Conservation (phyloP, 2,113 vertebrate genomes). For the Tichodroma muraria region DNA sequence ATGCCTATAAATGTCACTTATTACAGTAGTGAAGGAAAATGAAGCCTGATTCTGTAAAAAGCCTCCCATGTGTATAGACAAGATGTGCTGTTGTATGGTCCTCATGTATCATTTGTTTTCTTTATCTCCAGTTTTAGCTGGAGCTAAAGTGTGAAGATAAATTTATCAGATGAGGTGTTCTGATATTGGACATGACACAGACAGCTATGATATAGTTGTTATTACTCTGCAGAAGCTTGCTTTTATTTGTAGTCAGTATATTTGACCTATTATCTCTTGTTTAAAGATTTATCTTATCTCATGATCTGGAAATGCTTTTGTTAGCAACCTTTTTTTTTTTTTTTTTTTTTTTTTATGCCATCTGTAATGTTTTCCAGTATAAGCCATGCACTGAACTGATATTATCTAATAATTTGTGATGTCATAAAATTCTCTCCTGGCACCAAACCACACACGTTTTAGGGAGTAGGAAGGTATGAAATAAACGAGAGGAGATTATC, state of each 20-base stretch:
- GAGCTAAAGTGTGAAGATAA: neutral
- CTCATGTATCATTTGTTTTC: neutral
- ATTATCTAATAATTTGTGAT: neutral
- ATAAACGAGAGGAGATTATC: neutral
- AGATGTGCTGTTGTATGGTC: neutral
- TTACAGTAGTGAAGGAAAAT: constrained; percentile 57
- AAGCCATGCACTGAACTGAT: neutral
- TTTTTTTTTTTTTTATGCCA: neutral
- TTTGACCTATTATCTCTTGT: neutral
- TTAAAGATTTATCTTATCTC: neutral
- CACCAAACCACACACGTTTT: rapidly evolving
- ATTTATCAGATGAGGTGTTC: neutral
- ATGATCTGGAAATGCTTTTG: neutral
- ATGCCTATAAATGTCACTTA: constrained; percentile 54
- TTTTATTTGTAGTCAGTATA: neutral
- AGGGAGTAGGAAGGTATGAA: neutral
- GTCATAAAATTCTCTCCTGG: neutral
- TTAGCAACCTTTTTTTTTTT: neutral
- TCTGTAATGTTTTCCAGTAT: neutral
- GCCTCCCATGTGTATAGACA: neutral
- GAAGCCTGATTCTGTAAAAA: constrained; percentile 16
- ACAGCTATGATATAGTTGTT: neutral
- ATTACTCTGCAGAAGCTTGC: neutral
- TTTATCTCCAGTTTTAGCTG: neutral
- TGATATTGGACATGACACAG: neutral